phyloP scores from a whole-genome alignment of 2,888 invertebrate genomes.

The Caradrina clavipalpis region DNA sequence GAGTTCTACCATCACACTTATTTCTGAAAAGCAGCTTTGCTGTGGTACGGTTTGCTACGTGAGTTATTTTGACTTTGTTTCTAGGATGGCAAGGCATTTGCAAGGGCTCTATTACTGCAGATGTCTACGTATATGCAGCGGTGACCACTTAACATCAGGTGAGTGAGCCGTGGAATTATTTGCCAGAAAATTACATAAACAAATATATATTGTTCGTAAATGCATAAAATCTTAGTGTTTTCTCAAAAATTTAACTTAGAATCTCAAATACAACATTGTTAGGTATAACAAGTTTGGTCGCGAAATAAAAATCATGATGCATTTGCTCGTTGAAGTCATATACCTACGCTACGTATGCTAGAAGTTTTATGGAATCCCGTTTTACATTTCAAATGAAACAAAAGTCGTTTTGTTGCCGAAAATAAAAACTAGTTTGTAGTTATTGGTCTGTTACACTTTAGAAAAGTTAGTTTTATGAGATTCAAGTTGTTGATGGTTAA shows the following conservation, averaged over 20 bases:
- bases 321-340: conserved; percentile 5
- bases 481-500: not conserved
- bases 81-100: too few relatives aligned
- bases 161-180: too few relatives aligned
- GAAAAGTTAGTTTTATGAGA: conserved; percentile 4
- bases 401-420: not conserved
- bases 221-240: not conserved
- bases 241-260: not conserved
- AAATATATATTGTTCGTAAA: not conserved
- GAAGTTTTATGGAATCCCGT: conserved; percentile 3
- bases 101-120: too few relatives aligned
- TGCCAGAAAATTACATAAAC: too few relatives aligned
- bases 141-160: too few relatives aligned
- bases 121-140: too few relatives aligned
- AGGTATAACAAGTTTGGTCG: not conserved
- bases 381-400: conserved; percentile 12
- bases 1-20: too few relatives aligned
- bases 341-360: not conserved
- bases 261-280: not conserved
- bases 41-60: too few relatives aligned
- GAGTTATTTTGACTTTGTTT: too few relatives aligned
- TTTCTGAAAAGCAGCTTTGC: too few relatives aligned
- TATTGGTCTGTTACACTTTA: not conserved
- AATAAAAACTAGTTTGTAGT: conserved; percentile 18
- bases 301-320: conserved; percentile 6